A percentile compares a stretch with the other conserved stretches of the same genome.
These are phyloP conservation scores for Amphiura filiformis DNA, from an alignment of 35 echinoderm and acorn worm species.

Conservation along the genomic window DNA sequence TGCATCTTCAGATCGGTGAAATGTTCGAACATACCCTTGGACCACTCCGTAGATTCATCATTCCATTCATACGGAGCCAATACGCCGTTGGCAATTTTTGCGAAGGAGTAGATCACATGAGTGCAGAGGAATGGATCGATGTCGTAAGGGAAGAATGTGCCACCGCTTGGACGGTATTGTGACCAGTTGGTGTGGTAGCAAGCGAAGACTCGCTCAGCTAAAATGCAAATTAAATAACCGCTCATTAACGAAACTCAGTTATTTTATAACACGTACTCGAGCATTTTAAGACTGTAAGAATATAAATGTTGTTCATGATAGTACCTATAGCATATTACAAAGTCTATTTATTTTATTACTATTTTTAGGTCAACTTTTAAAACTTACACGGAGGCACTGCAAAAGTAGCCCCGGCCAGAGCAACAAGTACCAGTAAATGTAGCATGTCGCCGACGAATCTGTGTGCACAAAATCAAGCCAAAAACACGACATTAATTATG, in stretches of 20 bases:
- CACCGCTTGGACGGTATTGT: constrained; percentile 35
- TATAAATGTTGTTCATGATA: not conserved
- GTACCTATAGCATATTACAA: too few species aligned
- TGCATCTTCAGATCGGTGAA: constrained; percentile 23
- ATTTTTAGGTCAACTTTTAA: too few species aligned
- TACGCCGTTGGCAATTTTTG: not conserved
- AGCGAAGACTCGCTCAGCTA: not conserved
- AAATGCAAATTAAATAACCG: not conserved
- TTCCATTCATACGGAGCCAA: constrained; percentile 41
- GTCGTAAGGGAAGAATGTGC: constrained; percentile 1
- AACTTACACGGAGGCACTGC: too few species aligned
- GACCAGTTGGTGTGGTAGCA: constrained; percentile 70
- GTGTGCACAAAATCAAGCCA: too few species aligned
- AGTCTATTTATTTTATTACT: too few species aligned
- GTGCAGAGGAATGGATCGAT: constrained; percentile 48
- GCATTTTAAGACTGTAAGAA: not conserved
- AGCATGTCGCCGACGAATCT: too few species aligned
- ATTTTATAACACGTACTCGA: not conserved
- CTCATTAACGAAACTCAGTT: not conserved
- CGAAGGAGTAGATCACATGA: constrained; percentile 43
- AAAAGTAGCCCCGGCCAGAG: too few species aligned
- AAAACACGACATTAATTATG: too few species aligned
- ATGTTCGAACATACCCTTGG: constrained; percentile 27
- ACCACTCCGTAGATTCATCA: constrained; percentile 51
- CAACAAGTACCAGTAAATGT: too few species aligned